phyloP scores from a whole-genome alignment of 2,113 vertebrate genomes.

The Lycaon pictus region DNA sequence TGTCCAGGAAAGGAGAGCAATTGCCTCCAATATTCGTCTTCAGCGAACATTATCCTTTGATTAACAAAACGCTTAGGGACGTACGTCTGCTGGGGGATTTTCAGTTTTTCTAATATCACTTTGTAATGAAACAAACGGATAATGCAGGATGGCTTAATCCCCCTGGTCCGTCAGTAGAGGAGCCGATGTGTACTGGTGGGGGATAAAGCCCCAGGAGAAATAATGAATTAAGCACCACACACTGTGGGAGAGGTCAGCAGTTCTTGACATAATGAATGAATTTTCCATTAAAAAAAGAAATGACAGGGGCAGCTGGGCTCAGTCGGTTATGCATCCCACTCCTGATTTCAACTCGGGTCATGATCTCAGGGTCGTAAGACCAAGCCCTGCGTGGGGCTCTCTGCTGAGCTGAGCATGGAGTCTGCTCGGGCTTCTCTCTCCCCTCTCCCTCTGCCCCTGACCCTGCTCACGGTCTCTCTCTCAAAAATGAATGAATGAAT shows the following conservation, averaged over 20 bases:
- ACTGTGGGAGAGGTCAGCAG: background rate
- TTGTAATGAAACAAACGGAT: slow-evolving; percentile 30
- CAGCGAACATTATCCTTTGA: slow-evolving; percentile 1
- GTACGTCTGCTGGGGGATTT: background rate
- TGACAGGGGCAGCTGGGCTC: background rate
- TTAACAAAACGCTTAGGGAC: slow-evolving; percentile 53
- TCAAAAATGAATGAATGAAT: background rate
- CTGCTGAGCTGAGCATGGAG: background rate
- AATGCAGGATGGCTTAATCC: slow-evolving; percentile 38
- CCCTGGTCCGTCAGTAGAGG: background rate
- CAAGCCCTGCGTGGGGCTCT: background rate
- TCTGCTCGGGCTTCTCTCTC: background rate
- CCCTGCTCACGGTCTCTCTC: background rate
- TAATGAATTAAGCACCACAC: background rate
- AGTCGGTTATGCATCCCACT: background rate
- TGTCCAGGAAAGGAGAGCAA: background rate
- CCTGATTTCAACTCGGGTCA: background rate
- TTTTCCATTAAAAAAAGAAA: background rate
- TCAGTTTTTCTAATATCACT: background rate
- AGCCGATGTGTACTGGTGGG: background rate
- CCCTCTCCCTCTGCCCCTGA: background rate
- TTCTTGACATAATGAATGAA: background rate
- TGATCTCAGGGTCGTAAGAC: background rate
- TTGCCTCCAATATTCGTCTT: background rate
- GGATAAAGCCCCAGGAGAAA: background rate